Percentiles rank a stretch among this genome's conserved stretches.
Evolutionary conservation across 2,113 vertebrate species (phyloP).

Genomic region (Pipa parva): DNA sequence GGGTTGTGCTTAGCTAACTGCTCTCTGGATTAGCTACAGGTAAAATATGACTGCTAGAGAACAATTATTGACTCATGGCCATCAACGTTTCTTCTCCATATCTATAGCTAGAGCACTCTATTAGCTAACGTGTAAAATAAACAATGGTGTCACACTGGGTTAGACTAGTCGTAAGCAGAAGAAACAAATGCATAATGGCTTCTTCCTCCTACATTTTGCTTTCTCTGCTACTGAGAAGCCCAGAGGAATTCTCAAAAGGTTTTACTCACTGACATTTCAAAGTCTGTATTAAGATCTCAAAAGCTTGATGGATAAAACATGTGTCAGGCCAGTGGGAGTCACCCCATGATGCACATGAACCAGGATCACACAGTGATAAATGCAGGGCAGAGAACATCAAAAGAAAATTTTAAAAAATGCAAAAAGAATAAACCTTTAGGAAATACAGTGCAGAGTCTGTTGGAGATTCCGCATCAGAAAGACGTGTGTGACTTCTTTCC

Average conservation of each 20-base stretch:
- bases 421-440: neutral
- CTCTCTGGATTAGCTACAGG: neutral
- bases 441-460: slow-evolving; percentile 1
- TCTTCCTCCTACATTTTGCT: too few species aligned
- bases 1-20: neutral
- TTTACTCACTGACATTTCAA: too few species aligned
- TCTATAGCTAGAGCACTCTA: too few species aligned
- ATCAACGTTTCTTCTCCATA: too few species aligned
- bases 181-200: too few species aligned
- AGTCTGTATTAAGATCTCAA: neutral
- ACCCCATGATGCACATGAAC: neutral
- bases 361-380: neutral
- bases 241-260: too few species aligned
- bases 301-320: neutral
- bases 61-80: too few species aligned
- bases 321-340: neutral
- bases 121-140: too few species aligned
- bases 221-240: too few species aligned
- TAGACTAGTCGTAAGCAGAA: too few species aligned
- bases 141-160: too few species aligned
- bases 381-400: neutral
- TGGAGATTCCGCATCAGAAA: neutral
- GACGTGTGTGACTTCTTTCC: neutral
- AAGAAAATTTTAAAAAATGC: neutral
- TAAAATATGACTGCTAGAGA: neutral